Evolutionary conservation across 30 jellyfish, hydroid and myxozoan species (phyloP).

Genomic region (Hydra vulgaris): DNA sequence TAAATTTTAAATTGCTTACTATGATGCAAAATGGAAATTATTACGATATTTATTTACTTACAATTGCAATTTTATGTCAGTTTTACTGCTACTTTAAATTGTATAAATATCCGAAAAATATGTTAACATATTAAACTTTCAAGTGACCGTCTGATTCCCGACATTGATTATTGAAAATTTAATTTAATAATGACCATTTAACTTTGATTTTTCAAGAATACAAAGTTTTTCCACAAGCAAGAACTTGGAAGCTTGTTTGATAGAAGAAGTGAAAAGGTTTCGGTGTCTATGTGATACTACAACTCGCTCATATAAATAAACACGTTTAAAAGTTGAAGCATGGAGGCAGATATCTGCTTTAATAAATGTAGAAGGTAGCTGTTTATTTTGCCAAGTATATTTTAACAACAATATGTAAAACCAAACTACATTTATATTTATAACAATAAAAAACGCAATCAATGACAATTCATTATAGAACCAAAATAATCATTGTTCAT

Average conservation of each 20-base stretch:
- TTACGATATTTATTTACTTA: background rate
- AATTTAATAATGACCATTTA: background rate
- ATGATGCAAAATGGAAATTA: background rate
- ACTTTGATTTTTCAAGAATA: background rate
- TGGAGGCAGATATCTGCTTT: constrained; percentile 3
- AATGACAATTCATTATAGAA: too few species aligned
- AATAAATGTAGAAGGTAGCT: background rate
- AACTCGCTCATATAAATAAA: constrained; percentile 2
- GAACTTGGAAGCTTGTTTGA: background rate
- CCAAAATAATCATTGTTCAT: too few species aligned
- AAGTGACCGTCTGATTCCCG: background rate
- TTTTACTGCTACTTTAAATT: background rate
- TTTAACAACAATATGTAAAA: background rate
- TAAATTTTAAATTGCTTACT: background rate
- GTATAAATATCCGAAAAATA: background rate
- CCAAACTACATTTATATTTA: too few species aligned
- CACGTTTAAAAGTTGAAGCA: constrained; percentile 3
- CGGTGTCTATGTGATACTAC: constrained; percentile 7
- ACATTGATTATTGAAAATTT: background rate
- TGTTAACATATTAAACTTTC: background rate
- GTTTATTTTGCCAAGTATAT: background rate
- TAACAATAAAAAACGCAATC: background rate
- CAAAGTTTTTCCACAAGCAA: background rate
- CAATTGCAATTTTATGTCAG: background rate
- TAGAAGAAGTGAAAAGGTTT: constrained; percentile 8